Evolutionary conservation across 2,113 vertebrate genomes (phyloP).

Genomic region (Bucco capensis): DNA sequence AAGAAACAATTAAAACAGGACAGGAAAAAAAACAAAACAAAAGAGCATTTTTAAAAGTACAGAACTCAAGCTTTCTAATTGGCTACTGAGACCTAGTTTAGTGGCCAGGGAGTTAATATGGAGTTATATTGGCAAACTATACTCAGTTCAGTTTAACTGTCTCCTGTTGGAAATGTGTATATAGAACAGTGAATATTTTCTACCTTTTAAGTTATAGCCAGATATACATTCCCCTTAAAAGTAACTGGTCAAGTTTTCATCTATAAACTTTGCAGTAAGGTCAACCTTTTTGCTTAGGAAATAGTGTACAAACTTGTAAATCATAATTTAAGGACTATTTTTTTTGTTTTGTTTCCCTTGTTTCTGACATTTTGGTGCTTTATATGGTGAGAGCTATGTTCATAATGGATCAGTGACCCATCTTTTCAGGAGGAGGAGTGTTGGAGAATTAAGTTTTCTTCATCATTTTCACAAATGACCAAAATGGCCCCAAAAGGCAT

Average conservation of each 20-base stretch:
- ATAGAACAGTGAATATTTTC: slow-evolving; percentile 46
- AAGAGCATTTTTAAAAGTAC: slow-evolving; percentile 36
- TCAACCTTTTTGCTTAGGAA: slow-evolving; percentile 61
- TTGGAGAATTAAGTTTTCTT: slow-evolving; percentile 65
- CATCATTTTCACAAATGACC: slow-evolving; percentile 54
- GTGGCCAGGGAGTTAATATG: slow-evolving; percentile 39
- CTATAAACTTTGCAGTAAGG: slow-evolving; percentile 53
- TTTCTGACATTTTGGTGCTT: slow-evolving; percentile 75
- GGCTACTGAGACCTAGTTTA: slow-evolving; percentile 55
- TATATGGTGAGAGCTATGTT: slow-evolving; percentile 72
- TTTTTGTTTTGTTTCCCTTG: slow-evolving; percentile 16
- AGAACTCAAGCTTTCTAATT: slow-evolving; percentile 44
- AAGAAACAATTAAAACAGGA: slow-evolving; percentile 48
- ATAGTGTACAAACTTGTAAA: slow-evolving; percentile 77
- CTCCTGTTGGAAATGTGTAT: slow-evolving; percentile 39
- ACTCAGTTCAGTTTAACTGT: slow-evolving; percentile 43
- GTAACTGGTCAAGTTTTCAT: slow-evolving; percentile 51
- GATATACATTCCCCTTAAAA: slow-evolving; percentile 55
- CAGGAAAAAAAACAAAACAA: slow-evolving; percentile 1
- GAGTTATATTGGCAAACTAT: slow-evolving; percentile 40
- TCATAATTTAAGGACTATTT: slow-evolving; percentile 60
- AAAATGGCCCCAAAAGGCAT: slow-evolving; percentile 26
- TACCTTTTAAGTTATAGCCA: slow-evolving; percentile 64
- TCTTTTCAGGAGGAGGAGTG: slow-evolving; percentile 60
- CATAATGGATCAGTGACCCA: slow-evolving; percentile 57